Base-by-base conservation (phyloP, 1,140 invertebrate species). In the Trypoxylus dichotomus region DNA sequence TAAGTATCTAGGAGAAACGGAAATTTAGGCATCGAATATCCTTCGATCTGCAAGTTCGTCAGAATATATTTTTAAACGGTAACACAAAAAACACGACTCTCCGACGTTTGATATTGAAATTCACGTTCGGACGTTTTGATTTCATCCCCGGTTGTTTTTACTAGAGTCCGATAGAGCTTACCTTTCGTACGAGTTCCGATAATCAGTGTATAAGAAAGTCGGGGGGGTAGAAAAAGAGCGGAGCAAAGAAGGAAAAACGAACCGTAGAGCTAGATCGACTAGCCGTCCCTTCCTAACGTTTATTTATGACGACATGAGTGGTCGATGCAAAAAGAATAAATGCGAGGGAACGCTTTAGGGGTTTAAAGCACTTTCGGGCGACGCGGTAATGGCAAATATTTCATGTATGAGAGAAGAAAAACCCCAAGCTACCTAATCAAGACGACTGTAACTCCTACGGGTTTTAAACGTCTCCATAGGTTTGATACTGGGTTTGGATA, bases 301-400 rank as follows among this genome's bases (percentile, higher is more conserved):
- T 68, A 68, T 68, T 68, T 68, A 68, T 68, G 60, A 68, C 60
- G 60, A 68, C 60, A 24, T 68, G 60, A 68, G 60, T 68, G 60
- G 21, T 68, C 27, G 60, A 68, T 29, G 60, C 60, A 68, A 68
- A 68, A 68, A 63, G 27, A 68, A 29, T 68, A 68, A 68, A 68
- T 68, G 60, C 27, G 27, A 68, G 60, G 21, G 60, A 68, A 68
- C 21, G 60, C 60, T 68, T 68, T 68, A 21, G 0, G 60, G 60
- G 21, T 68, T 68, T 63, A 63, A 68, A 68, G 24, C 60, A 68
- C 60, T 68, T 68, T 68, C 13, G 27, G 15, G 19, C 60, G 60
- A 27, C 60, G 25, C 60, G 7, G 24, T 68, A 68, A 68, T 68
- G 27, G 60, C 11, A 24, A 29, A 68, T 68, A 68, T 68, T 68